Base-by-base conservation (phyloP, 2,113 vertebrate species). In the Tragelaphus scriptus region DNA sequence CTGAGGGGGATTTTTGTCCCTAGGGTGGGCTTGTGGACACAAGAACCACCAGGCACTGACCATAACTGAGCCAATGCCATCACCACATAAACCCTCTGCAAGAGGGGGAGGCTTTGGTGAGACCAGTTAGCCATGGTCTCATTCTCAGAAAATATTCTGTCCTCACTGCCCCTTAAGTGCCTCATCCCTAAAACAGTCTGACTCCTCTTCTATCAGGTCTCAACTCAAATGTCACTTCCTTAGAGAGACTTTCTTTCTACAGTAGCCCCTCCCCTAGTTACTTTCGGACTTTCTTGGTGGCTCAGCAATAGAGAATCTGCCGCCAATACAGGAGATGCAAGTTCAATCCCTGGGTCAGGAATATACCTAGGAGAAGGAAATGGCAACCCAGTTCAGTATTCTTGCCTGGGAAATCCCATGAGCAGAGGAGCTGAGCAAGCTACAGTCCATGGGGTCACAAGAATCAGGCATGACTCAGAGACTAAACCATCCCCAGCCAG, bases 271-370 rank as follows among this genome's bases (percentile, higher is more conserved):
- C 14, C 3, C 0, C 88, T 32, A 81, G 16, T 90, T 26, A 86
- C 32, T 56, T 71, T 26, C 0, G 0, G 68, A 21, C 2, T 75
- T 75, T 75, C n/a, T 36, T 75, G n/a, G n/a, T 23, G n/a, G 68
- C 68, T 75, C n/a, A 75, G 68, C n/a, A 68, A 75, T 40, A 75
- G n/a, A 75, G n/a, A 75, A 75, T 40, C n/a, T 12, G 19, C 68
- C 11, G 68, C 68, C 19, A 40, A 25, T 75, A 23, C 1, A 40
- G 21, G 68, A 40, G 68, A 40, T 75, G n/a, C 36, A 75, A 11
- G 21, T 75, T 75, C 5, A 10, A 40, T 75, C 10, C 21, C 36
- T 75, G n/a, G 36, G 10, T 75, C 68, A 40, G 10, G 36, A 75
- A 12, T 40, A 75, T 25, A 5, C 5, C 68, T 71, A 25, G 68